Evolutionary conservation across 2,797 vertebrate species (phyloP), one percentile per base, ranked within the genome.

Genomic region (Pelodytes ibericus): DNA sequence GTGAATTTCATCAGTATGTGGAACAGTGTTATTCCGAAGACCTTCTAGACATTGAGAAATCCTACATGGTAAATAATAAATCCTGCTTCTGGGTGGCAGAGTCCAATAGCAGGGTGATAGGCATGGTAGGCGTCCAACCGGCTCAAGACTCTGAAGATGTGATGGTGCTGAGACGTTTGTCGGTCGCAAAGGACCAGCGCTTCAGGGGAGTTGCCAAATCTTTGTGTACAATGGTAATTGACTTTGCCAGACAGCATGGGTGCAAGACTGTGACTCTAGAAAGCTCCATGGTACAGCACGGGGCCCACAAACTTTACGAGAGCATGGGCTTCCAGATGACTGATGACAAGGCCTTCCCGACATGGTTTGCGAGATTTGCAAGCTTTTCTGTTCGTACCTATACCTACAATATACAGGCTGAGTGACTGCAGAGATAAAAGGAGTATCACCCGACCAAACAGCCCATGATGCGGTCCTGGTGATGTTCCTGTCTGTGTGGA

Each of bases 41-140:
- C 75, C 77, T 89, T 68, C 51, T 58, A 70, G 83, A 88, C 69
- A 87, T 88, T 51, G 22, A 61, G 4, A 58, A 57, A 8, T 84
- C 75, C 44, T 88, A 86, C 84, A 82, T 87, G 80, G 70, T 62
- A 18, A 22, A 65, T 0, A 80, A 63, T 13, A 80, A 75, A 8
- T 83, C 77, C 53, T 82, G 80, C 56, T 81, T 87, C 33, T 86
- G 86, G 86, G 85, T 89, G 58, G 83, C 74, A 0, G 86, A 85
- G 70, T 15, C 15, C 2, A 62, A 81, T 3, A 74, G 72, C 13
- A 16, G 33, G 7, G 77, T 87, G 20, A 74, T 85, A 7, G 83
- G 84, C 3, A 86, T 77, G 0, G 84, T 86, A 64, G 87, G 73
- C 0, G 75, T 80, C 20, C 47, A 82, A 20, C 79, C 83, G 3